These are phyloP conservation scores for Erebia epiphron DNA, from an alignment of 2,888 invertebrate species.

Conservation along the genomic window DNA sequence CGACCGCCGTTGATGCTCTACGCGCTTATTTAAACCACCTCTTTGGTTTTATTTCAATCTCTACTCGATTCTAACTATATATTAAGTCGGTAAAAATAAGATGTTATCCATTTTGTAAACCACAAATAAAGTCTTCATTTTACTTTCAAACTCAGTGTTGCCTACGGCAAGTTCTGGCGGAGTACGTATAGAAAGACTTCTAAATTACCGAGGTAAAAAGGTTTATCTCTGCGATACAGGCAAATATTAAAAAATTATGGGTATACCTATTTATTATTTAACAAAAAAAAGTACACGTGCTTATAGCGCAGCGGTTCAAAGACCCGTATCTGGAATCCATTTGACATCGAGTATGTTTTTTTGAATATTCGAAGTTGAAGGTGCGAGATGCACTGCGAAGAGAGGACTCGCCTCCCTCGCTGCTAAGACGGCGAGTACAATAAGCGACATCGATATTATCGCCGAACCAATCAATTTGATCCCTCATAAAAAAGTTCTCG, in stretches of 20 bases:
- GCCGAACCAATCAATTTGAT: conserved; percentile 82
- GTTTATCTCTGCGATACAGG: conserved; percentile 10
- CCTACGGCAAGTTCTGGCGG: conserved; percentile 20
- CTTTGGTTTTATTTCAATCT: conserved; percentile 64
- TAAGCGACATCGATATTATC: conserved; percentile 76
- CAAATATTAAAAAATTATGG: not conserved
- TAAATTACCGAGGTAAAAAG: conserved; percentile 20
- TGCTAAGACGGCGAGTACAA: conserved; percentile 51
- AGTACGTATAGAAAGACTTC: conserved; percentile 18
- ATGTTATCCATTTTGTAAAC: conserved; percentile 55
- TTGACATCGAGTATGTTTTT: not conserved
- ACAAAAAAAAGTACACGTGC: not conserved
- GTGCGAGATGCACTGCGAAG: conserved; percentile 60
- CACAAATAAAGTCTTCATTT: conserved; percentile 51
- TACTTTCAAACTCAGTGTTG: conserved; percentile 21
- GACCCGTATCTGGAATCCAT: not conserved
- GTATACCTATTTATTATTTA: not conserved
- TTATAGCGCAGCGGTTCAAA: not conserved
- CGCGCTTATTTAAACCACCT: conserved; percentile 56
- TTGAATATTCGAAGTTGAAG: conserved; percentile 42
- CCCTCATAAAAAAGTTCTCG: conserved; percentile 80
- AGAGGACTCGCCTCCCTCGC: conserved; percentile 22
- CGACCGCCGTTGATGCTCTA: conserved; percentile 61
- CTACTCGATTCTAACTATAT: conserved; percentile 55
- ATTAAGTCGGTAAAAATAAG: conserved; percentile 61